These are phyloP conservation scores for Enteromius treurensis DNA, from an alignment of 2,797 vertebrate species.

Conservation along the genomic window DNA sequence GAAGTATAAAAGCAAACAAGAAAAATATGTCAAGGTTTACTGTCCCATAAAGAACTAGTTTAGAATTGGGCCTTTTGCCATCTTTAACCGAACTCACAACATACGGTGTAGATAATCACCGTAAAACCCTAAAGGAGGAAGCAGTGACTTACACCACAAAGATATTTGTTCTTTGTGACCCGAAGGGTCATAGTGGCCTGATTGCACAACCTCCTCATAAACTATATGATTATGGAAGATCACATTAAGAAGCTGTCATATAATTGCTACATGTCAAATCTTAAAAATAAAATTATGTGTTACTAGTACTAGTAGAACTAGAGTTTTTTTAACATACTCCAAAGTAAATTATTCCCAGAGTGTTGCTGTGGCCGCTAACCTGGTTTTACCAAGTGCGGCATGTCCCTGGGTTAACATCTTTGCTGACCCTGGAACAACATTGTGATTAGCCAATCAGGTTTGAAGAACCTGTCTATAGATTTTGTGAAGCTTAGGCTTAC, in stretches of 20 bases:
- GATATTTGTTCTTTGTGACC: not conserved
- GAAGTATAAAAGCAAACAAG: not conserved
- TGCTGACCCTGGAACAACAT: too few species aligned
- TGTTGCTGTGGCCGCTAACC: not conserved
- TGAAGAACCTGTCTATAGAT: too few species aligned
- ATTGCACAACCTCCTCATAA: not conserved
- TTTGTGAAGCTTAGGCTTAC: too few species aligned
- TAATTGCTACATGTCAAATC: not conserved
- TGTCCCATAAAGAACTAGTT: not conserved
- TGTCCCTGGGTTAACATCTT: too few species aligned
- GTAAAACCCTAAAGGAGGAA: not conserved
- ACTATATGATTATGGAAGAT: not conserved
- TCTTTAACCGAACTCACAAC: not conserved
- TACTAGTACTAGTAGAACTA: not conserved
- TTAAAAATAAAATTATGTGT: not conserved
- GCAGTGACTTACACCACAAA: not conserved
- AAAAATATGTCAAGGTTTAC: not conserved
- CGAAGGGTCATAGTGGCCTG: too few species aligned
- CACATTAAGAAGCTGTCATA: not conserved
- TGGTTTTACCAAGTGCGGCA: too few species aligned
- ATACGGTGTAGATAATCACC: not conserved
- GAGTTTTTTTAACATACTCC: not conserved
- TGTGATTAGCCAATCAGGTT: too few species aligned
- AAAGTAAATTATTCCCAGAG: not conserved
- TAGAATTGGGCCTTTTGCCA: not conserved